These are phyloP conservation scores for Meandrusa payeni DNA, from an alignment of 2,888 invertebrate genomes.

Conservation along the genomic window DNA sequence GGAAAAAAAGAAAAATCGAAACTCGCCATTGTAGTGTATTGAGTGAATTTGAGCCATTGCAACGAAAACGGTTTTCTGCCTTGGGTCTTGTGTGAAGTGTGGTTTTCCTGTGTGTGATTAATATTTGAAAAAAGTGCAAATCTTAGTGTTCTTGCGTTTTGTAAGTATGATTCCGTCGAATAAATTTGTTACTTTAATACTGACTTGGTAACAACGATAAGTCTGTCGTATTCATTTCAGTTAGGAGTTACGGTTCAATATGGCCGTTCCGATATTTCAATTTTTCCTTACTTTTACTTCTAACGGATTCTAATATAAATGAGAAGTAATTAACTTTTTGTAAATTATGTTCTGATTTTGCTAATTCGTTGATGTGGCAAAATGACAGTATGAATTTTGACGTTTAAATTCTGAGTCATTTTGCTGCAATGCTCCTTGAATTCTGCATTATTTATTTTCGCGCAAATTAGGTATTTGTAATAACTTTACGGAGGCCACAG, in stretches of 20 bases:
- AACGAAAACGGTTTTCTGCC: slow-evolving; percentile 77
- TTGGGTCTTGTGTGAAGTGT: slow-evolving; percentile 74
- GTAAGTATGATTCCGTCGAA: slow-evolving; percentile 55
- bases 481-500: slow-evolving; percentile 1
- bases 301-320: slow-evolving; percentile 24
- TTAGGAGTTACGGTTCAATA: slow-evolving; percentile 63
- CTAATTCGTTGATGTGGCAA: slow-evolving; percentile 72
- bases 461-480: slow-evolving; percentile 27
- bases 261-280: slow-evolving; percentile 69
- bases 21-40: slow-evolving; percentile 44
- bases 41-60: slow-evolving; percentile 49
- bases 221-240: slow-evolving; percentile 40
- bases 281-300: slow-evolving; percentile 33
- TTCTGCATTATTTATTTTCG: slow-evolving; percentile 34
- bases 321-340: slow-evolving; percentile 16
- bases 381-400: slow-evolving; percentile 71
- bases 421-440: slow-evolving; percentile 38
- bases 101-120: slow-evolving; percentile 66
- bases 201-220: slow-evolving; percentile 24
- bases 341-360: slow-evolving; percentile 25
- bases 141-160: slow-evolving; percentile 61
- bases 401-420: slow-evolving; percentile 73
- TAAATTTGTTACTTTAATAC: slow-evolving; percentile 26
- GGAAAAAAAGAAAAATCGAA: slow-evolving; percentile 58
- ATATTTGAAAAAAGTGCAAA: slow-evolving; percentile 59